phyloP scores from a whole-genome alignment of 2,888 invertebrate species.

The Trachelus stipa region DNA sequence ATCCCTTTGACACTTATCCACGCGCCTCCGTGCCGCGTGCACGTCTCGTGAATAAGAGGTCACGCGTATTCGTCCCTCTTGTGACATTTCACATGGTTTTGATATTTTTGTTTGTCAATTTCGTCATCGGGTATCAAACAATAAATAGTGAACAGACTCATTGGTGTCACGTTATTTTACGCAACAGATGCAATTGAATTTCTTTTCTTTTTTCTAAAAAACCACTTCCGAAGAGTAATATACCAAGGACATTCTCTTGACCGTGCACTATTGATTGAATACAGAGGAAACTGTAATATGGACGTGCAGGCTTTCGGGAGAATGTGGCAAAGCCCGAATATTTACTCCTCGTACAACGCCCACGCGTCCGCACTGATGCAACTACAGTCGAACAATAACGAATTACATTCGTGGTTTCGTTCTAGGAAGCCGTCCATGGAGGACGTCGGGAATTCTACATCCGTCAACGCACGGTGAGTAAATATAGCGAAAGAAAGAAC shows the following conservation, averaged over 20 bases:
- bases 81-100: too few species aligned
- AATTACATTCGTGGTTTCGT: conserved; percentile 70
- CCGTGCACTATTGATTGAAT: too few species aligned
- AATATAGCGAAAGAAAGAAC: conserved; percentile 8
- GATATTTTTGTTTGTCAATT: too few species aligned
- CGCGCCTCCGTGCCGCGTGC: conserved; percentile 41
- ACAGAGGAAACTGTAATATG: conserved; percentile 29
- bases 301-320: conserved; percentile 51
- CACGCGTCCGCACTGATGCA: conserved; percentile 58
- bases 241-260: too few species aligned
- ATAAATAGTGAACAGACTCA: too few species aligned
- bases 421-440: conserved; percentile 89
- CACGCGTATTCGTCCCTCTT: too few species aligned
- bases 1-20: conserved; percentile 48
- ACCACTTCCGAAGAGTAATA: too few species aligned
- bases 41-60: neutral
- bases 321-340: conserved; percentile 60
- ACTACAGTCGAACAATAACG: conserved; percentile 61
- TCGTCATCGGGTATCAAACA: too few species aligned
- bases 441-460: conserved; percentile 85
- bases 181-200: too few species aligned
- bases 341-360: conserved; percentile 55
- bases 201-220: too few species aligned
- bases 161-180: too few species aligned
- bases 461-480: conserved; percentile 90